Evolutionary conservation across 2,113 vertebrate species (phyloP).

Genomic region (Pteronura brasiliensis): DNA sequence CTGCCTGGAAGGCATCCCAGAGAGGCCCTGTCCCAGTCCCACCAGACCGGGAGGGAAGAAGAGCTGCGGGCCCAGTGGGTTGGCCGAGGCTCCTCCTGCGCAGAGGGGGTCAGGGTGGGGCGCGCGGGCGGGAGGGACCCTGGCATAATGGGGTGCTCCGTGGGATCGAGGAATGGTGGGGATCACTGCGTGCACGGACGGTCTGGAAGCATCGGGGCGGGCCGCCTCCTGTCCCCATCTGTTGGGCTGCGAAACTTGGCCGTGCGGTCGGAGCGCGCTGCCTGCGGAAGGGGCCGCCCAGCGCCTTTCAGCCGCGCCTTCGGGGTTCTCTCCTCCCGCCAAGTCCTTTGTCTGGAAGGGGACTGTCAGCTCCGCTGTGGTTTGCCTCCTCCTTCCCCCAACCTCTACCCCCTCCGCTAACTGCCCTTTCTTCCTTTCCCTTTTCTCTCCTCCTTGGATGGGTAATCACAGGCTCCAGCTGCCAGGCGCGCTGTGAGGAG

Average conservation of each 20-base stretch:
- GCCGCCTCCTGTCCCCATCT: constrained; percentile 6
- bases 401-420: constrained; percentile 31
- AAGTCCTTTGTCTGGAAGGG: constrained; percentile 66
- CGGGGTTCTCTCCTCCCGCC: constrained; percentile 47
- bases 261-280: not conserved
- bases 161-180: not conserved
- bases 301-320: constrained; percentile 2
- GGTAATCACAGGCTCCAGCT: constrained; percentile 45
- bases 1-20: constrained; percentile 22
- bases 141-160: not conserved
- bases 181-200: not conserved
- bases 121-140: not conserved
- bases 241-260: constrained; percentile 21
- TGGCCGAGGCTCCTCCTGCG: not conserved
- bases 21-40: not conserved
- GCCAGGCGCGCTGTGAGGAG: not conserved
- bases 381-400: constrained; percentile 32
- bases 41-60: rapidly evolving
- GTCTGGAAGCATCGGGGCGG: not conserved
- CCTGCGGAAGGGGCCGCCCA: not conserved
- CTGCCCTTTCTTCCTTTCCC: constrained; percentile 19
- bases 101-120: not conserved
- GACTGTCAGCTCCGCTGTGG: not conserved
- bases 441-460: constrained; percentile 62
- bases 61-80: not conserved